Evolutionary conservation across 2,113 vertebrate genomes (phyloP).

Genomic region (Rhipidura dahli): DNA sequence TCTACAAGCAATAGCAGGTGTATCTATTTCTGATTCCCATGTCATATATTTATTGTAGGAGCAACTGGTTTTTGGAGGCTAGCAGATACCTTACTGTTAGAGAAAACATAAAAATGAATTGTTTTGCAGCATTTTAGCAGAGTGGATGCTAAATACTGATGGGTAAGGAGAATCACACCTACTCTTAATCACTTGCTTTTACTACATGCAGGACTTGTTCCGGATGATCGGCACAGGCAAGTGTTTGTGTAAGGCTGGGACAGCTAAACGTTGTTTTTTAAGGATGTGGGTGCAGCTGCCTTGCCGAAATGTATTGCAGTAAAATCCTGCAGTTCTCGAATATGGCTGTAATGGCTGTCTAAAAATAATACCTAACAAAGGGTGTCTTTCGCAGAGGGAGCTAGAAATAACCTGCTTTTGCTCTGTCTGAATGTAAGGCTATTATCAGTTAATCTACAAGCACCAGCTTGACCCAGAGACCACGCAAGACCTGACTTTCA

Average conservation of each 20-base stretch:
- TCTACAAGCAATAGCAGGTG: not conserved
- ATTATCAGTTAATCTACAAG: not conserved
- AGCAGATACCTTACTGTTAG: not conserved
- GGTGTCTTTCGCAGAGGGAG: not conserved
- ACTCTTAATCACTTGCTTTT: not conserved
- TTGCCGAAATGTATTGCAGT: not conserved
- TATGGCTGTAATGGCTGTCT: not conserved
- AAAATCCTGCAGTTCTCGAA: not conserved
- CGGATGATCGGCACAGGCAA: not conserved
- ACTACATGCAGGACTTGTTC: not conserved
- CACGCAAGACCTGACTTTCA: not conserved
- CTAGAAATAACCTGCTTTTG: not conserved
- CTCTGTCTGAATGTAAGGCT: not conserved
- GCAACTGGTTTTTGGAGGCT: not conserved
- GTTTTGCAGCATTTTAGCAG: not conserved
- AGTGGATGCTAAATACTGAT: not conserved
- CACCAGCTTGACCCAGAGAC: not conserved
- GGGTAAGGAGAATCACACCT: not conserved
- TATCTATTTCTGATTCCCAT: not conserved
- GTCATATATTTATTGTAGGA: not conserved
- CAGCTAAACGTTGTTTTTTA: not conserved
- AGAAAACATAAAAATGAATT: not conserved
- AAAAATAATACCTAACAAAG: constrained; percentile 34
- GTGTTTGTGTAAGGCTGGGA: not conserved
- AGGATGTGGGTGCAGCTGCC: not conserved